These are phyloP conservation scores for Otus sunia DNA, from an alignment of 2,113 vertebrate species.

Conservation along the genomic window DNA sequence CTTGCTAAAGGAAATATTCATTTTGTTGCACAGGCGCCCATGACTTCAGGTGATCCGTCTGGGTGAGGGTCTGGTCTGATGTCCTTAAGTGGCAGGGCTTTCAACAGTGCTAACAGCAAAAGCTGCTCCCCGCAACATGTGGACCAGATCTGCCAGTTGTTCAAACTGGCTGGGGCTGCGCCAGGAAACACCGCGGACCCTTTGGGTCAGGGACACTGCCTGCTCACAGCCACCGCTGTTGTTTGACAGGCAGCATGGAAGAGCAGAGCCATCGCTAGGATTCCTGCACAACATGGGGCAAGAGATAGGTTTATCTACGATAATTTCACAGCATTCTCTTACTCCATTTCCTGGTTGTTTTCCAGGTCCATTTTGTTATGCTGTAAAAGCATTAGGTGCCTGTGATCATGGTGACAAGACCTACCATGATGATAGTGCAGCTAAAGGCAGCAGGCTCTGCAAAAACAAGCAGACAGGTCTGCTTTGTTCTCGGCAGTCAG, in stretches of 20 bases:
- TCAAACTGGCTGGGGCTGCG: background rate
- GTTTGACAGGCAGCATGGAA: fast-evolving
- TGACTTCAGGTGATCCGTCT: background rate
- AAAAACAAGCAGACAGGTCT: background rate
- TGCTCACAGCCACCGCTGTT: background rate
- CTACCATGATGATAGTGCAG: background rate
- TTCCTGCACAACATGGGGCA: background rate
- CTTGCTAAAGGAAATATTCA: background rate
- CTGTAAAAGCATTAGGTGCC: background rate
- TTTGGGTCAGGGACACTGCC: background rate
- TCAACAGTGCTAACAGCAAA: background rate
- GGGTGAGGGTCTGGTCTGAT: background rate
- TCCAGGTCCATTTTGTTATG: slow-evolving; percentile 7
- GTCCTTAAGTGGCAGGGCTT: background rate
- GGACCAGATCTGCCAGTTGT: background rate
- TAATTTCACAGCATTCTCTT: background rate
- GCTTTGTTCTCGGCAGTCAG: background rate
- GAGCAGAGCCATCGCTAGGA: background rate
- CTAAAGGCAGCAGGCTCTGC: background rate
- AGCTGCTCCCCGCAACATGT: fast-evolving
- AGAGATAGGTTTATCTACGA: background rate
- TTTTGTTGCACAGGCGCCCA: background rate
- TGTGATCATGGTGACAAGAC: slow-evolving; percentile 41
- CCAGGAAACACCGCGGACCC: background rate
- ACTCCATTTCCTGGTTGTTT: slow-evolving; percentile 7